Conservation (phyloP, 2,797 vertebrate species). For the Lindbergichthys nudifrons region DNA sequence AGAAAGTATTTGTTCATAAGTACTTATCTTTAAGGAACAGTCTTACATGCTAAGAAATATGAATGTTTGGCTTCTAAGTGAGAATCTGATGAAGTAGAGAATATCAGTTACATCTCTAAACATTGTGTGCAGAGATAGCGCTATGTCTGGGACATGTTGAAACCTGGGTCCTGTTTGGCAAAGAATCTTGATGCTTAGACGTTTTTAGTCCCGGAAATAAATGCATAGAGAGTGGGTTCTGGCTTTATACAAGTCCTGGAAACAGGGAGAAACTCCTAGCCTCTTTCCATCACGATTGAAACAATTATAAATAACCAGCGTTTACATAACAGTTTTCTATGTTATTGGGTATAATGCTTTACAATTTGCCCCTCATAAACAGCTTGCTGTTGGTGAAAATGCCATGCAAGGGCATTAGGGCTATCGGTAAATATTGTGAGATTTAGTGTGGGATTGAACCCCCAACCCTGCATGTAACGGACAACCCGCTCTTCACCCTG, state of each 20-base stretch:
- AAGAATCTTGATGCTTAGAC: slow-evolving; percentile 1
- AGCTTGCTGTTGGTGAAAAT: neutral
- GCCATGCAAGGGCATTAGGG: neutral
- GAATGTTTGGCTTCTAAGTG: slow-evolving; percentile 15
- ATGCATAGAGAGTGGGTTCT: neutral
- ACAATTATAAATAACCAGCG: neutral
- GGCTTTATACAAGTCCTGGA: neutral
- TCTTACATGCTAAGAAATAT: slow-evolving; percentile 14
- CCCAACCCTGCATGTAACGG: no score
- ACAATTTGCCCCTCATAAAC: neutral
- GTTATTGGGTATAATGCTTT: neutral
- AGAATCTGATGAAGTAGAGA: slow-evolving; percentile 9
- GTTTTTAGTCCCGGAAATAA: neutral
- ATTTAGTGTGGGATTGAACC: neutral
- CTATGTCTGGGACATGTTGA: slow-evolving; percentile 2
- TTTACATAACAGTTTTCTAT: neutral
- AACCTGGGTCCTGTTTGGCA: slow-evolving; percentile 7
- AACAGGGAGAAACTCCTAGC: neutral
- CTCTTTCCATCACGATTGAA: neutral
- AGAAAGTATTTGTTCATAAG: slow-evolving; percentile 40
- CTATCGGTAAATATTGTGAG: neutral
- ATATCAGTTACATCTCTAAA: slow-evolving; percentile 25
- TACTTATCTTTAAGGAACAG: slow-evolving; percentile 43
- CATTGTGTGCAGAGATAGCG: neutral
- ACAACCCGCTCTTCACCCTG: neutral